Base-by-base conservation (phyloP, 2,797 vertebrate genomes). In the Enteromius thamalakanensis region DNA sequence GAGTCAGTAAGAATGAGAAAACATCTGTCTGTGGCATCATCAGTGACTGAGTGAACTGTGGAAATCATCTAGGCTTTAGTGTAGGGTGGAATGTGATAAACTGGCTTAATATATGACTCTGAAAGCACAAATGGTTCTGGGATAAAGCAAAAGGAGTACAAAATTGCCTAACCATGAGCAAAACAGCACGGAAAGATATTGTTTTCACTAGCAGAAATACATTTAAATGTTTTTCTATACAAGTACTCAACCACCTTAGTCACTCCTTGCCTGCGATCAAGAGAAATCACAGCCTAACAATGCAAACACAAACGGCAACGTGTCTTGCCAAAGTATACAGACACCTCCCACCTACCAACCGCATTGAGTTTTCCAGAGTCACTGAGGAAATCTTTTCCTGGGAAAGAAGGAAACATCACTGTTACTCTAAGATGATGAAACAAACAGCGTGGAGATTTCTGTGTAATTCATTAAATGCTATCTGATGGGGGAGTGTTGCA, bases 361-460 rank as follows among this genome's bases (percentile, higher is more conserved):
- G 96, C 96, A 88, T 89, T 93, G 82, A 95, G 95, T 71, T 87
- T 94, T 90, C 95, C 94, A 6, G 84, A 87, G 62, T 90, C 89
- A 80, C 91, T 92, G 90, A 99, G 92, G 88, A 99, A 98, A 89
- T 96, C 92, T 87, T 85, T 91, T 53, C 97, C 97, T 98, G 91
- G 86, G 92, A 88, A 90, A 85, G 4, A 87, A 91, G 68, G 7
- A 55, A n/a, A 74, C 32, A 47, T n/a, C 7, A 26, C n/a, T 6
- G 47, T 77, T 49, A 47, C 51, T 42, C 19, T 55, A 12, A 45
- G 9, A 47, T 32, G 7, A 79, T 62, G 37, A 47, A 64, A 76
- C 29, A 58, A 75, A 55, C 19, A 34, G 26, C 47, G 34, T n/a
- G 55, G 51, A 40, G 51, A 37, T 55, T n/a, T 37, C 51, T 37